Base-by-base conservation (phyloP, 2,113 vertebrate genomes). In the Dromaius novaehollandiae region DNA sequence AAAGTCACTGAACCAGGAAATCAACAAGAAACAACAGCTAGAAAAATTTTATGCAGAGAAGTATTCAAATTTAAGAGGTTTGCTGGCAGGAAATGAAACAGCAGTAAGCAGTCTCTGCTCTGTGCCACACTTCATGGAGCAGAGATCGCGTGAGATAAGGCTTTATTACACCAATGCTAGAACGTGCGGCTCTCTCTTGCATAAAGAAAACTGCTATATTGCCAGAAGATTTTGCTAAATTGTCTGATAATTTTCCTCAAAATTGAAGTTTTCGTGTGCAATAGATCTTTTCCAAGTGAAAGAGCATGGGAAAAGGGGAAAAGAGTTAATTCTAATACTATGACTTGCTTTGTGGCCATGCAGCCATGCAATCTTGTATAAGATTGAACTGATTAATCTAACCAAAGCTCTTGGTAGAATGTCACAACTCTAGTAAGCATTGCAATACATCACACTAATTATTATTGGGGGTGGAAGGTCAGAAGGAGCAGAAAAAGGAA, bases 91-190 rank as follows among this genome's bases (percentile, higher is more conserved):
- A 85, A 88, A 81, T 2, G 13, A 76, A 81, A 63, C 3, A 4
- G 56, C 11, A 28, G 71, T 60, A 42, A 30, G 42, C 16, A 71
- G 66, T 9, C 22, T 74, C 53, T 28, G 22, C n/a, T 61, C 56
- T 44, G 22, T 0, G 0, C 11, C 25, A 60, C 55, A 21, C 17
- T 34, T 53, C 32, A 1, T 21, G 68, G 19, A 79, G 60, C 28
- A 42, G 11, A 56, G 36, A 80, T 32, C 12, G 40, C 42, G 15
- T 26, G 30, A 76, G 13, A 50, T 36, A 50, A 66, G 32, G 11
- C 46, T 66, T 15, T 78, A 46, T 19, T 63, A 14, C n/a, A 40
- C 42, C n/a, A 30, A 24, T 17, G 38, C 11, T 51, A 60, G 20
- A 76, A 11, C 15, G 26, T 22, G 11, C 8, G 7, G 5, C 4